Evolutionary conservation across 2,797 vertebrate species (phyloP).

Genomic region (Nannoperca obscura): DNA sequence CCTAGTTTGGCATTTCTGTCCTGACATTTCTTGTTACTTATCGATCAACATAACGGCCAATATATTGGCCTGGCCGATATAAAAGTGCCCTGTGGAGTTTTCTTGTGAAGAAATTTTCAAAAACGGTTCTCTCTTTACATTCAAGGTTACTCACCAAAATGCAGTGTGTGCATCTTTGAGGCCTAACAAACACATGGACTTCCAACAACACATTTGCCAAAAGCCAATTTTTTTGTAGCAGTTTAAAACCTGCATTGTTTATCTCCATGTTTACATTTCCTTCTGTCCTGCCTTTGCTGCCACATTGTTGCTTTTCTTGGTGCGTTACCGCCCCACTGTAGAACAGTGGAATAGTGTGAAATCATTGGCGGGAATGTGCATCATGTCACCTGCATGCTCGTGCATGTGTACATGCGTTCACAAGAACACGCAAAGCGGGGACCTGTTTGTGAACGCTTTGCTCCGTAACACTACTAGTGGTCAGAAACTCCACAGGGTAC

Average conservation of each 20-base stretch:
- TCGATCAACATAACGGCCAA: background rate
- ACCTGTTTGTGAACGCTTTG: background rate
- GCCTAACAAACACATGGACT: background rate
- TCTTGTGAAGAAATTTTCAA: background rate
- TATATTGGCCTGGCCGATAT: background rate
- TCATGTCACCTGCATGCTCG: background rate
- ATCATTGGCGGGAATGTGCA: background rate
- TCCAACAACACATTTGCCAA: background rate
- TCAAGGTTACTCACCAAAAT: background rate
- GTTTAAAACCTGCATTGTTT: background rate
- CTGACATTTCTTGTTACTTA: too few relatives aligned
- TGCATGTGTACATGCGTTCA: background rate
- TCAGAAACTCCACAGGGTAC: background rate
- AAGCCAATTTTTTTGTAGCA: background rate
- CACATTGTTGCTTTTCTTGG: background rate
- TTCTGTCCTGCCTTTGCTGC: background rate
- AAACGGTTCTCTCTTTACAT: background rate
- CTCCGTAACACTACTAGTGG: background rate
- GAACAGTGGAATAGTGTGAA: background rate
- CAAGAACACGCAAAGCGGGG: background rate
- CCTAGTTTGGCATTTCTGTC: too few relatives aligned
- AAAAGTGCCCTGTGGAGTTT: background rate
- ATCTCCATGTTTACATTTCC: background rate
- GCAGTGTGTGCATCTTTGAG: background rate
- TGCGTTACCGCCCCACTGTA: background rate